Base-by-base conservation (phyloP, 2,888 invertebrate genomes). In the Phymatocera aterrima region DNA sequence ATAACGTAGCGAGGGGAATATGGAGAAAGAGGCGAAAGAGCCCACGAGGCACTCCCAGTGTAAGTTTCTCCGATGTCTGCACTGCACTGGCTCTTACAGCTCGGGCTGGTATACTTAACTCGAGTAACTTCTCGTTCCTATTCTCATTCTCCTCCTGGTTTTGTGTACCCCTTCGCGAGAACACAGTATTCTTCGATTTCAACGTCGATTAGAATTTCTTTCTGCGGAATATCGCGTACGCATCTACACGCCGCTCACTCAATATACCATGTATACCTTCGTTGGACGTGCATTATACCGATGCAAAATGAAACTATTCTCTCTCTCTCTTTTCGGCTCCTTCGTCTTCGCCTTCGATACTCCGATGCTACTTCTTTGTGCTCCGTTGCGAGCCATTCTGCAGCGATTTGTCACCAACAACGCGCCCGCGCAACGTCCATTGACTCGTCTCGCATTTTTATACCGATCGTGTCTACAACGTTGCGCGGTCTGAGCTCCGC, bases 91-190 rank as follows among this genome's bases (percentile, higher is more conserved):
- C 65, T 61, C 40, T 40, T 65, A 64, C 40, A n/a, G n/a, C 21
- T 65, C 34, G 10, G 0, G n/a, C n/a, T n/a, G n/a, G n/a, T n/a
- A n/a, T n/a, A n/a, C n/a, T n/a, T n/a, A n/a, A n/a, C n/a, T n/a
- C 34, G 1, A 18, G 77, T 18, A 34, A 37, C 21, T 12, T 31
- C 10, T 34, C 31, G 10, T 28, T 40, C 28, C 28, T 70, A 40
- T 80, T 40, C 57, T 72, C 64, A 12, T 61, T 70, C 18, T 78
- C n/a, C 37, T 79, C 77, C 70, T 64, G 24, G 51, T 37, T 68
- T 77, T n/a, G n/a, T n/a, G n/a, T n/a, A 60, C 43, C 18, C 37
- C 61, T 48, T 24, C 31, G 80, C 6, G 61, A 18, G 24, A 37
- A 64, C 12, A 37, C n/a, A n/a, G n/a, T n/a, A n/a, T 34, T 37